Percentiles rank a stretch among this genome's conserved stretches.
phyloP scores from a whole-genome alignment of 2,113 vertebrate genomes.

The Sinocyclocheilus rhinocerous region DNA sequence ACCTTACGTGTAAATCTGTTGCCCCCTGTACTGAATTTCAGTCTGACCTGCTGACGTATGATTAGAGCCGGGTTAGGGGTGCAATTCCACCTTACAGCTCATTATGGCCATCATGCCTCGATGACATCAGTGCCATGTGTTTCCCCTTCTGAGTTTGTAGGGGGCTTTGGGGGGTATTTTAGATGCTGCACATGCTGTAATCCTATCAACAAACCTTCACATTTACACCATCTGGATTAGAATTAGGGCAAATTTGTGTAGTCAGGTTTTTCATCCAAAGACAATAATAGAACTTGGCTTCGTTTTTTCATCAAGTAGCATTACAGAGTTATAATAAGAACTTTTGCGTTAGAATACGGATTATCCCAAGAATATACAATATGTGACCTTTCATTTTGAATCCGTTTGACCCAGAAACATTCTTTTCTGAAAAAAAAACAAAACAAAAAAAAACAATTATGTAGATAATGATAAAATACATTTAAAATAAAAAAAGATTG shows the following conservation, averaged over 20 bases:
- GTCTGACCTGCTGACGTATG: constrained; percentile 37
- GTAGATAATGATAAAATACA: no score
- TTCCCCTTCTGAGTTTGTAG: no score
- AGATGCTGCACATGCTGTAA: neutral
- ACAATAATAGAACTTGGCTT: constrained; percentile 13
- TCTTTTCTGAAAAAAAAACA: no score
- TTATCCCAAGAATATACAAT: no score
- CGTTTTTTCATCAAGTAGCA: neutral
- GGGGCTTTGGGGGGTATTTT: no score
- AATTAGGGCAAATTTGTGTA: constrained; percentile 21
- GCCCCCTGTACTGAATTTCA: constrained; percentile 2
- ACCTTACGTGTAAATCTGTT: neutral
- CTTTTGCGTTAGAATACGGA: neutral
- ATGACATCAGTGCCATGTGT: constrained; percentile 59
- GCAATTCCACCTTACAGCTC: no score
- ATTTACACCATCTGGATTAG: constrained; percentile 31
- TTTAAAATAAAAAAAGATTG: no score
- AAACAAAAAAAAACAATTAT: no score
- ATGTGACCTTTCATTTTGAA: neutral
- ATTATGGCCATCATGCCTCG: constrained; percentile 41
- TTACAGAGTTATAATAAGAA: neutral
- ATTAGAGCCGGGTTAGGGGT: no score
- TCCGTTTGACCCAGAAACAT: neutral
- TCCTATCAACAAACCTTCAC: neutral
- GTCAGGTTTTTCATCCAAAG: neutral